Conservation (phyloP, 1,140 invertebrate genomes). For the Lepidurus arcticus region DNA sequence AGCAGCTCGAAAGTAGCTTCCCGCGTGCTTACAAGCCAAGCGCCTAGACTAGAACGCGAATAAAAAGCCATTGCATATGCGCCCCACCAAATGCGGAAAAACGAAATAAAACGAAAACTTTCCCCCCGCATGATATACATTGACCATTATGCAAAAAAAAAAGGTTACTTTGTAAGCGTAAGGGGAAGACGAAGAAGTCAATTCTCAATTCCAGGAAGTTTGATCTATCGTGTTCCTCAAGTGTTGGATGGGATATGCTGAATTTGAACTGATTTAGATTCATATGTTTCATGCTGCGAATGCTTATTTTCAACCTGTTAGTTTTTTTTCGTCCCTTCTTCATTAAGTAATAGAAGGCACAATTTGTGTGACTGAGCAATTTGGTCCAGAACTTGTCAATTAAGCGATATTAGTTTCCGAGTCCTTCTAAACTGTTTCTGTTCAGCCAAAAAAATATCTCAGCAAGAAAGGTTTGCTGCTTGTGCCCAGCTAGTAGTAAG, state of each 20-base stretch:
- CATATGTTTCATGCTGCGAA: background rate
- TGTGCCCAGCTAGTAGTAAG: background rate
- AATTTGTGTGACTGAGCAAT: background rate
- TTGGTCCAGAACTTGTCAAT: background rate
- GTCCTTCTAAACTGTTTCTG: background rate
- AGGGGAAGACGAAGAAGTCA: background rate
- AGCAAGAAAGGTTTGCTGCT: background rate
- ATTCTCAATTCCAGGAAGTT: too few species aligned
- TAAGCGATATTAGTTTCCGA: background rate
- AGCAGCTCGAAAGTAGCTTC: background rate
- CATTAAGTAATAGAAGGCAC: conserved; percentile 12
- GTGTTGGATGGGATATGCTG: background rate
- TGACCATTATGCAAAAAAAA: background rate
- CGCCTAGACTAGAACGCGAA: conserved; percentile 20
- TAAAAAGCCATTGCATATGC: conserved; percentile 19
- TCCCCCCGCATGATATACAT: background rate
- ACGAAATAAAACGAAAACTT: background rate
- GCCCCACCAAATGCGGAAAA: conserved; percentile 1
- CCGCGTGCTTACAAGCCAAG: conserved; percentile 4
- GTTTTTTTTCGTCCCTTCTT: background rate
- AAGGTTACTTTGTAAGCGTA: background rate
- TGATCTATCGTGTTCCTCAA: too few species aligned
- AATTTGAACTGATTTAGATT: background rate
- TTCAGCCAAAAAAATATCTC: background rate
- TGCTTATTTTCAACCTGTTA: background rate